phyloP scores from a whole-genome alignment of 2,113 vertebrate species.

The Hippocampus mohnikei region DNA sequence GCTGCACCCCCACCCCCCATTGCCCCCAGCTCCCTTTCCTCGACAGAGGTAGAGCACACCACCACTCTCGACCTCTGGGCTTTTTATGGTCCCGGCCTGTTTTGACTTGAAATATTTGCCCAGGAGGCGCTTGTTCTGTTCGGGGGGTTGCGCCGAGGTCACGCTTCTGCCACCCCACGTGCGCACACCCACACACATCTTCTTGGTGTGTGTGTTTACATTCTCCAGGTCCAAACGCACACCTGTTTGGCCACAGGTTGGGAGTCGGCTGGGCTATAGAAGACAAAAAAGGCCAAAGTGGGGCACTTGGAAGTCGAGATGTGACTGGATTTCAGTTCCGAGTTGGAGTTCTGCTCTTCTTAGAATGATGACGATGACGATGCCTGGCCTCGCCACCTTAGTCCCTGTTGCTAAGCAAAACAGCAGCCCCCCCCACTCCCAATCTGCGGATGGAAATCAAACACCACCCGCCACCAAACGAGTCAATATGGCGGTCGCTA shows the following conservation, averaged over 20 bases:
- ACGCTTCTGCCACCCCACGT: constrained; percentile 11
- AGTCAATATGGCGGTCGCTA: not conserved
- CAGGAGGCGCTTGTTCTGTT: constrained; percentile 66
- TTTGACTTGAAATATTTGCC: constrained; percentile 82
- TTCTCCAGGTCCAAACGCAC: constrained; percentile 11
- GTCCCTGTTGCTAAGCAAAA: no score
- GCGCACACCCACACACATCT: constrained; percentile 28
- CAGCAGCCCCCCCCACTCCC: no score
- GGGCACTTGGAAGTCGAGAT: not conserved
- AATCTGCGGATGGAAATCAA: not conserved
- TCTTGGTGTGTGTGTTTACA: constrained; percentile 17
- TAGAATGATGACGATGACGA: no score
- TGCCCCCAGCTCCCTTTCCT: constrained; percentile 26
- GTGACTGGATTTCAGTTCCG: not conserved
- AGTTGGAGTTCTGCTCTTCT: no score
- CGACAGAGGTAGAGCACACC: constrained; percentile 70
- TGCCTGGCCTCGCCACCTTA: no score
- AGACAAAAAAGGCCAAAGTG: not conserved
- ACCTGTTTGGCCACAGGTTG: constrained; percentile 25
- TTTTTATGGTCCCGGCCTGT: constrained; percentile 75
- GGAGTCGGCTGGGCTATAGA: not conserved
- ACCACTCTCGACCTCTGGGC: constrained; percentile 54
- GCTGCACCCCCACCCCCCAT: constrained; percentile 47
- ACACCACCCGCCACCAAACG: not conserved
- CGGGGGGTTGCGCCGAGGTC: constrained; percentile 16